Evolutionary conservation across 2,113 vertebrate species (phyloP), one percentile per base, ranked within the genome.

Genomic region (Tachysurus fulvidraco): DNA sequence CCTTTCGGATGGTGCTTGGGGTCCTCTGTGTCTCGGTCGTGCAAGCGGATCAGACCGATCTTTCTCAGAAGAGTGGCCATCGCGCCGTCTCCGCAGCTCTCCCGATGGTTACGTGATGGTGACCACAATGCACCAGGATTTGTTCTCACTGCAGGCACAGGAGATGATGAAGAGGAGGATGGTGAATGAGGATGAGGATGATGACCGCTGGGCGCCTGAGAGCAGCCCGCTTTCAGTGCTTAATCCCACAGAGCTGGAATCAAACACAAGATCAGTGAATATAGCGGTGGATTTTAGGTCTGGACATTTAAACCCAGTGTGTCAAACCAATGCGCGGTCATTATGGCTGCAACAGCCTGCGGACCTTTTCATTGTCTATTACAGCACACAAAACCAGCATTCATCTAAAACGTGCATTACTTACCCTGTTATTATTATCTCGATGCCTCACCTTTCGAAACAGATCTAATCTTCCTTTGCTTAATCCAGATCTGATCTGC

Each of bases 21-120:
- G 93, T 98, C 98, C 94, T 98, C 97, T 21, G 97, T 99, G 95
- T 99, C 98, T 90, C 97, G 95, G 93, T 97, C 97, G 95, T 98
- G 97, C 92, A 99, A 96, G 83, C 97, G 97, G 92, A 99, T 99
- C 86, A 99, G 96, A 92, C 98, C 98, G 93, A 99, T 99, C 92
- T 99, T 98, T 89, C 98, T 97, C 93, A 98, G 96, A 94, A 98
- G 94, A 90, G 97, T 99, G 92, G 98, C 98, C 98, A 99, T 99
- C 92, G 90, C 91, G 90, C 5, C 0, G 78, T 36, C 54, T 80
- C 78, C 92, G 91, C 91, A 81, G 41, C 85, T 82, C 71, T 89
- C 91, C 88, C 60, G 84, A 71, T 76, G 59, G 28, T 85, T 69
- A 21, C 44, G 74, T 13, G 79, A 62, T 89, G 81, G 74, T 89